Percentiles rank a stretch among this genome's conserved stretches.
Conservation (phyloP, 2,888 invertebrate genomes). For the Stenotaenia linearis region DNA sequence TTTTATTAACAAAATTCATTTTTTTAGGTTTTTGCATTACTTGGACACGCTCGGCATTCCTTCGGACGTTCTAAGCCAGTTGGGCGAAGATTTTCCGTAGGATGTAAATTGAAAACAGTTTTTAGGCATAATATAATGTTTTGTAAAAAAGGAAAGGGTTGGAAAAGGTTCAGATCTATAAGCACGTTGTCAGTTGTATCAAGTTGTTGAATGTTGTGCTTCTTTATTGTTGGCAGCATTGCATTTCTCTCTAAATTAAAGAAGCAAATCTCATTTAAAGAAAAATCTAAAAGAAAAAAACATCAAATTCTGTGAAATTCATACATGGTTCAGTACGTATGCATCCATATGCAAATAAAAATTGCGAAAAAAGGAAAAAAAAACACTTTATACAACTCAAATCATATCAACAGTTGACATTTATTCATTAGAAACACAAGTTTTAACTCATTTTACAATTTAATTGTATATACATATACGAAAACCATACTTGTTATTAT, state of each 20-base stretch:
- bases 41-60: background rate
- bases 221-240: background rate
- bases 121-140: background rate
- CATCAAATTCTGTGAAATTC: too few species aligned
- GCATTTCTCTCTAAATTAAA: background rate
- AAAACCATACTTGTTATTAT: background rate
- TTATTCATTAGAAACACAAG: background rate
- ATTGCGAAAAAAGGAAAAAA: too few species aligned
- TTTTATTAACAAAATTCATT: background rate
- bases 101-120: background rate
- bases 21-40: background rate
- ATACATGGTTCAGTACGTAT: too few species aligned
- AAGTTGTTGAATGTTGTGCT: constrained; percentile 1
- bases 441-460: background rate
- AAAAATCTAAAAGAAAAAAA: too few species aligned
- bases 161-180: background rate
- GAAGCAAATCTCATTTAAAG: background rate
- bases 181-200: constrained; percentile 5
- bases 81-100: background rate
- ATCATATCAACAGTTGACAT: constrained; percentile 1
- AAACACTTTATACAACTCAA: background rate
- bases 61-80: background rate
- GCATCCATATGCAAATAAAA: too few species aligned
- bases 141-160: background rate
- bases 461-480: too few species aligned